Evolutionary conservation across 2,113 vertebrate genomes (phyloP), one percentile per base, ranked within the genome.

Genomic region (Catharus minimus): DNA sequence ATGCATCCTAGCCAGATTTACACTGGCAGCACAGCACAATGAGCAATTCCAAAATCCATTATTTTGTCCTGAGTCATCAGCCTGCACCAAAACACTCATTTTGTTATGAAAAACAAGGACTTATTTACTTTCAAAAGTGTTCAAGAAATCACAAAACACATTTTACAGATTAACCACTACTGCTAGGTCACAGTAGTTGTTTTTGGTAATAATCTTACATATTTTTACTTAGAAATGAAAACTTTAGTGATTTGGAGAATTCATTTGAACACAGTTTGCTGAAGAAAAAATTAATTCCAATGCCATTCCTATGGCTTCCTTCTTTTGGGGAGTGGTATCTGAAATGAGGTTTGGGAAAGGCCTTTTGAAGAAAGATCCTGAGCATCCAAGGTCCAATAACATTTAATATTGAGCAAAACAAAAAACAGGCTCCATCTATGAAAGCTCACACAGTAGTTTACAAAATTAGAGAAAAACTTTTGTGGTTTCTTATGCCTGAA

Each of bases 51-150:
- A 95, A 95, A 85, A 86, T 84, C 77, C 94, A 66, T 95, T 95
- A 90, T 89, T 95, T 92, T 90, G 89, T 93, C 83, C 92, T 95
- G 93, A 96, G 93, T 94, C 94, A 95, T 86, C 30, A 14, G 85
- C 77, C 69, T 79, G 81, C 62, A 87, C 67, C 36, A 90, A 94
- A 75, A 50, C 66, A 79, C 88, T 95, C 66, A 79, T 89, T 90
- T 92, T 95, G 83, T 95, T 94, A 93, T 73, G 89, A 92, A 95
- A 94, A 95, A 92, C 43, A 90, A 85, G 77, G 32, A 69, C 66
- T 93, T 90, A 89, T 62, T 94, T 95, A 69, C 58, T 86, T 92
- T 76, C 74, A 52, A 73, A 88, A 79, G 53, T 76, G 83, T 92
- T 89, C 77, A 52, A 89, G 55, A 82, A 88, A 69, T 60, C 77